phyloP scores from a whole-genome alignment of 2,888 invertebrate species.

The Ectemnius cavifrons region DNA sequence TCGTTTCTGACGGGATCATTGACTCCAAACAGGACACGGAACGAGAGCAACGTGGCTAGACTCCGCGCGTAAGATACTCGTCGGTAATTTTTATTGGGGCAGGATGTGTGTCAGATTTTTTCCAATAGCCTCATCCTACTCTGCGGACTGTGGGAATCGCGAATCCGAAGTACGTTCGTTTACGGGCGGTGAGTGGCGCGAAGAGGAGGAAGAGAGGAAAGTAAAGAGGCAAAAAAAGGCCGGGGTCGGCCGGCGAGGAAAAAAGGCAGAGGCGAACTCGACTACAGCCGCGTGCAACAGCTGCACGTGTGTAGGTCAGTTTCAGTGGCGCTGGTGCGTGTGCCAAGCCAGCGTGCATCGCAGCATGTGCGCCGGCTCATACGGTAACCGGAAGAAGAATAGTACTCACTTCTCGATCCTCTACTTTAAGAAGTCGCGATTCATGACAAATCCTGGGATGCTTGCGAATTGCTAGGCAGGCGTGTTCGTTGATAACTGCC shows the following conservation, averaged over 20 bases:
- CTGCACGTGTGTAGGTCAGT: conserved; percentile 59
- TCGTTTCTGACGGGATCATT: not conserved
- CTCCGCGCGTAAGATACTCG: not conserved
- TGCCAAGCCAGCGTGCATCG: not conserved
- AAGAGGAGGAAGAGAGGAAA: not conserved
- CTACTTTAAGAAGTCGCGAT: not conserved
- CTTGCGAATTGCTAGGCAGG: too few species aligned
- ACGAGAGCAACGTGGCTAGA: too few species aligned
- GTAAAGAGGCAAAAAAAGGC: not conserved
- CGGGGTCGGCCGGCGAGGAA: conserved; percentile 2
- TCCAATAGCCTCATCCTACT: too few species aligned
- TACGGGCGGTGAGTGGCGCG: not conserved
- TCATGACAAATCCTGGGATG: conserved; percentile 22
- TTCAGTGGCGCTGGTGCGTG: conserved; percentile 20
- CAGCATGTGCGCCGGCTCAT: conserved; percentile 21
- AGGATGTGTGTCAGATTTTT: too few species aligned
- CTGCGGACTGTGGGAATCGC: not conserved
- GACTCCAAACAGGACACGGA: too few species aligned
- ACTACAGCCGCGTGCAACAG: conserved; percentile 49
- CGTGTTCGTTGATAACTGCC: too few species aligned
- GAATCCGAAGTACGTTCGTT: conserved; percentile 6
- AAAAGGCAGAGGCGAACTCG: conserved; percentile 30
- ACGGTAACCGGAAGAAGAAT: conserved; percentile 18
- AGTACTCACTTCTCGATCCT: conserved; percentile 15
- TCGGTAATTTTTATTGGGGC: too few species aligned